Evolutionary conservation across 2,113 vertebrate genomes (phyloP), one percentile per base, ranked within the genome.

Genomic region (Saccopteryx bilineata): DNA sequence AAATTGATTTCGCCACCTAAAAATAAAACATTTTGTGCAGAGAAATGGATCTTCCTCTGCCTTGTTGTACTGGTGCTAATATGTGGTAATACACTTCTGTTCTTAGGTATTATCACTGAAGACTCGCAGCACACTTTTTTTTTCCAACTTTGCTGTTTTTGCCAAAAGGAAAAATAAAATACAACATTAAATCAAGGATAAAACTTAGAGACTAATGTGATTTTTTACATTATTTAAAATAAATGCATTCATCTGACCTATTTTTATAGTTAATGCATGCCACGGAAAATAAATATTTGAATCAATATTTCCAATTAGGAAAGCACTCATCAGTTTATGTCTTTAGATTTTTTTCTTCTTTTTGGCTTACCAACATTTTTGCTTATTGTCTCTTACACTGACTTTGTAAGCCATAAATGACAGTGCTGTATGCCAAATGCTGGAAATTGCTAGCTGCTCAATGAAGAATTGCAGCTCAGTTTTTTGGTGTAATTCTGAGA

Each of bases 91-190:
- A 17, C 4, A 9, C 0, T 71, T 65, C 24, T 74, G 19, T 14
- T 80, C 21, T 79, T 86, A 26, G 12, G 23, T 48, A 31, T 83
- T 65, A 50, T 1, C 17, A 66, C 2, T 39, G 5, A 85, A 46
- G 23, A 72, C 33, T 82, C 18, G 74, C 9, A 81, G 50, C 6
- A 19, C 9, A 56, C 1, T 13, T 79, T 87, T 7, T 56, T 39
- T 39, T 69, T 93, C 84, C 24, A 72, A 58, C 52, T 54, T 95
- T 87, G 54, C 13, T 23, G 52, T 80, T 90, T 96, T 92, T 78
- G 15, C 18, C 10, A 61, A 81, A 86, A 60, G 52, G 72, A 24
- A 5, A 94, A 92, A 92, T 94, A 81, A 97, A 93, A 79, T 86
- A n/a, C 7, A 69, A 50, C 7, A 5, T 24, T 1, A 65, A 69